phyloP scores from a whole-genome alignment of 2,797 vertebrate genomes.

The Acanthiza pusilla region DNA sequence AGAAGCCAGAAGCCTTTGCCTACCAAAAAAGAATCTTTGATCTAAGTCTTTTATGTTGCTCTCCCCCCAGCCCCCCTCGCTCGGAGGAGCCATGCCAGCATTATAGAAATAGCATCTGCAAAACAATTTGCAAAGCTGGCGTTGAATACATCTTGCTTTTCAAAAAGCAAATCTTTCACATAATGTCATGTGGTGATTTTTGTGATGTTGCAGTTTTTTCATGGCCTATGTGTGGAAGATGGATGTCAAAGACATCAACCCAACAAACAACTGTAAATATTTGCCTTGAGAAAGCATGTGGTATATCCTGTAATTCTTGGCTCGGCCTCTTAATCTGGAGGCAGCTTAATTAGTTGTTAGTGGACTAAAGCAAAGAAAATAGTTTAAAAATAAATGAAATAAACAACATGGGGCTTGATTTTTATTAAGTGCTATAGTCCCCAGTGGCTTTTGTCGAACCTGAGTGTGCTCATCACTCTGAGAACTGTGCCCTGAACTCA shows the following conservation, averaged over 20 bases:
- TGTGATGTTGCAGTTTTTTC: conserved; percentile 29
- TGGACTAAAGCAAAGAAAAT: conserved; percentile 58
- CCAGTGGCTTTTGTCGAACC: not conserved
- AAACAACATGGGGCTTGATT: conserved; percentile 15
- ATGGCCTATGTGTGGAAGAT: conserved; percentile 36
- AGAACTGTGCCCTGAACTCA: not conserved
- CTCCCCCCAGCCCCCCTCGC: not conserved
- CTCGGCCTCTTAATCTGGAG: conserved; percentile 1
- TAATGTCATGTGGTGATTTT: conserved; percentile 1
- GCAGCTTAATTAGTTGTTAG: conserved; percentile 66
- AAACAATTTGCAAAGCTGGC: conserved; percentile 17
- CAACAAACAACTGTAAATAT: conserved; percentile 33
- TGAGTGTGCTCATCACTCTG: conserved; percentile 14
- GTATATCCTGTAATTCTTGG: conserved; percentile 36
- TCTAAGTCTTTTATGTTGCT: conserved; percentile 51
- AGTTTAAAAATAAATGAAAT: conserved; percentile 33
- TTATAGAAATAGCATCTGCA: conserved; percentile 45
- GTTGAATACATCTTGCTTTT: conserved; percentile 19
- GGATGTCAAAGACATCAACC: not conserved
- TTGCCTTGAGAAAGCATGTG: conserved; percentile 60
- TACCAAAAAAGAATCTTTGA: conserved; percentile 62
- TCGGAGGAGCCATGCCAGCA: conserved; percentile 53
- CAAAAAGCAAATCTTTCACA: conserved; percentile 47
- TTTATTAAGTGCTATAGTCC: conserved; percentile 28
- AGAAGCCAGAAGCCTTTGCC: conserved; percentile 68